These are phyloP conservation scores for Aeoliscus strigatus DNA, from an alignment of 2,797 vertebrate species.

Conservation along the genomic window DNA sequence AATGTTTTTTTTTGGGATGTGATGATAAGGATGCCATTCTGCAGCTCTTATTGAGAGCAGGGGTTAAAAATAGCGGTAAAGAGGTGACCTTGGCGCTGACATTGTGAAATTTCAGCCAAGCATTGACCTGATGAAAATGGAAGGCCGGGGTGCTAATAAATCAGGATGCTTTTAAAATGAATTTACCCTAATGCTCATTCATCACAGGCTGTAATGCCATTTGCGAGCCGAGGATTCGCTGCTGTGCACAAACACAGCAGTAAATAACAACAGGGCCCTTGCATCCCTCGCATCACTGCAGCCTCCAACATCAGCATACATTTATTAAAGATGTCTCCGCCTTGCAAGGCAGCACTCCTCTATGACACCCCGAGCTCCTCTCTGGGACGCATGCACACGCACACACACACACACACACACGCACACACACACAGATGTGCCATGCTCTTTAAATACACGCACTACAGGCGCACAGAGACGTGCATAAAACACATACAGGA, in stretches of 20 bases:
- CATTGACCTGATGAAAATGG: conserved; percentile 99
- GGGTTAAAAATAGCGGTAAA: conserved; percentile 76
- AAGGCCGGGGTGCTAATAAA: conserved; percentile 96
- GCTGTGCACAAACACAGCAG: conserved; percentile 95
- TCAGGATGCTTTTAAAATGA: conserved; percentile 99
- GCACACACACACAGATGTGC: conserved; percentile 12
- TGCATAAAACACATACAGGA: conserved; percentile 54
- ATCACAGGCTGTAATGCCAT: conserved; percentile 98
- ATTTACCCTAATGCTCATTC: conserved; percentile 99
- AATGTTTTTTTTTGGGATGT: conserved; percentile 62
- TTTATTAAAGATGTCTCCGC: conserved; percentile 89
- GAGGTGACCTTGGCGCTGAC: conserved; percentile 98
- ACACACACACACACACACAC: conserved; percentile 22
- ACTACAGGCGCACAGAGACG: conserved; percentile 35
- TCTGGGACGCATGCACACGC: conserved; percentile 33
- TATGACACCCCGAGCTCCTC: conserved; percentile 62
- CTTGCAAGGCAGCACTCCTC: conserved; percentile 58
- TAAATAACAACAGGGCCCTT: conserved; percentile 96
- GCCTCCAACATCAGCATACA: conserved; percentile 89
- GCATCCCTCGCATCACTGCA: conserved; percentile 84
- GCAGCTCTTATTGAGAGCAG: conserved; percentile 37
- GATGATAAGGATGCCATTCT: conserved; percentile 72
- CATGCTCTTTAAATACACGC: conserved; percentile 49
- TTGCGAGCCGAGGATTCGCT: conserved; percentile 89
- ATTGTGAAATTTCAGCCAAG: conserved; percentile 98